phyloP scores from a whole-genome alignment of 2,888 invertebrate species.

The Xestia ashworthii region DNA sequence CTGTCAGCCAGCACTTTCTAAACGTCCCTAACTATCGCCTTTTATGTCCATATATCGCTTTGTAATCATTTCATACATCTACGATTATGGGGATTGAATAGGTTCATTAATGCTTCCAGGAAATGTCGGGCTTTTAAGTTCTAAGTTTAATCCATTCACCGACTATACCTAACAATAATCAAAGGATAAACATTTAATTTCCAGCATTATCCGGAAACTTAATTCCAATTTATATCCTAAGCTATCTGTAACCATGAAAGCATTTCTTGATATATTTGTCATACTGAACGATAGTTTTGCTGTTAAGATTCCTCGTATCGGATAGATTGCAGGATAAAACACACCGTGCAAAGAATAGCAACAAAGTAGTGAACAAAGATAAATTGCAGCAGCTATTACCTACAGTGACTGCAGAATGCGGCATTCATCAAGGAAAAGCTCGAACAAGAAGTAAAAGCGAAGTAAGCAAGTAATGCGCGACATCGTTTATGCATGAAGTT shows the following conservation, averaged over 20 bases:
- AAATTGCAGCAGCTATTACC: slow-evolving; percentile 69
- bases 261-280: slow-evolving; percentile 10
- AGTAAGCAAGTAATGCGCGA: slow-evolving; percentile 78
- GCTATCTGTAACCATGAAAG: neutral
- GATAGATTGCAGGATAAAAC: slow-evolving; percentile 32
- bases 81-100: slow-evolving; percentile 62
- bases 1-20: slow-evolving; percentile 76
- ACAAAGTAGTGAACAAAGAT: slow-evolving; percentile 64
- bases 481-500: slow-evolving; percentile 85
- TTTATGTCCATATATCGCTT: slow-evolving; percentile 71
- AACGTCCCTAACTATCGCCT: slow-evolving; percentile 74
- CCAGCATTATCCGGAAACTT: neutral
- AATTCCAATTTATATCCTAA: slow-evolving; percentile 1
- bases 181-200: neutral
- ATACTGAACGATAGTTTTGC: neutral
- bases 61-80: slow-evolving; percentile 68
- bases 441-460: slow-evolving; percentile 78
- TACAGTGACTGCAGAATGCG: slow-evolving; percentile 70
- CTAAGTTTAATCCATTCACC: slow-evolving; percentile 15
- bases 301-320: slow-evolving; percentile 16
- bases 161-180: slow-evolving; percentile 11
- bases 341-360: slow-evolving; percentile 58
- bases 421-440: slow-evolving; percentile 74
- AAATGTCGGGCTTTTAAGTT: slow-evolving; percentile 27
- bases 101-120: slow-evolving; percentile 59